Percentiles rank a stretch among this genome's conserved stretches.
Evolutionary conservation across 2,888 invertebrate genomes (phyloP).

Genomic region (Belgica antarctica): DNA sequence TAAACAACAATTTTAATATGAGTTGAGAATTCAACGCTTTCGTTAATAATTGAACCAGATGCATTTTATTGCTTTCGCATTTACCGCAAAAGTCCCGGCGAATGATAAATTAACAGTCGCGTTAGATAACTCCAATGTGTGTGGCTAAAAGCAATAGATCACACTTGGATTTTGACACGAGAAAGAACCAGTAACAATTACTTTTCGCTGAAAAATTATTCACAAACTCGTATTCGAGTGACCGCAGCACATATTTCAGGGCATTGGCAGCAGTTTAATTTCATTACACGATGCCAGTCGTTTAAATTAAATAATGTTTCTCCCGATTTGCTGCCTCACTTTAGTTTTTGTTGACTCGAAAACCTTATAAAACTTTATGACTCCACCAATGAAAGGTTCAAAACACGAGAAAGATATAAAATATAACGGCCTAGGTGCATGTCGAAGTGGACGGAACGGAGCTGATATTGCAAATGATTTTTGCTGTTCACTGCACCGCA

Average conservation of each 20-base stretch:
- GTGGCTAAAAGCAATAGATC: constrained; percentile 16
- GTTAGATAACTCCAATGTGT: neutral
- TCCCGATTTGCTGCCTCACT: neutral
- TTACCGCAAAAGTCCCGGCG: neutral
- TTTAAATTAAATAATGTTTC: neutral
- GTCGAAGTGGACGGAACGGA: neutral
- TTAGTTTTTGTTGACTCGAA: neutral
- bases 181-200: too few relatives aligned
- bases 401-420: constrained; percentile 11
- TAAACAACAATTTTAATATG: neutral
- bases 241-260: constrained; percentile 3
- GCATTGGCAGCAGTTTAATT: constrained; percentile 15
- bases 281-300: neutral
- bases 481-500: too few relatives aligned
- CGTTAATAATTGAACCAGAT: neutral
- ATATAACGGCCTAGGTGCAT: constrained; percentile 15
- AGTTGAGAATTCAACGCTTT: neutral
- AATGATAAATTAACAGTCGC: constrained; percentile 9
- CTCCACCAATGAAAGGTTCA: neutral
- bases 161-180: neutral
- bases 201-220: neutral
- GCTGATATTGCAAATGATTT: constrained; percentile 1
- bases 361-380: constrained; percentile 2
- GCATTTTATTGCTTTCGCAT: neutral
- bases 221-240: neutral